Evolutionary conservation across 2,888 invertebrate species (phyloP).

Genomic region (Synanthedon tipuliformis): DNA sequence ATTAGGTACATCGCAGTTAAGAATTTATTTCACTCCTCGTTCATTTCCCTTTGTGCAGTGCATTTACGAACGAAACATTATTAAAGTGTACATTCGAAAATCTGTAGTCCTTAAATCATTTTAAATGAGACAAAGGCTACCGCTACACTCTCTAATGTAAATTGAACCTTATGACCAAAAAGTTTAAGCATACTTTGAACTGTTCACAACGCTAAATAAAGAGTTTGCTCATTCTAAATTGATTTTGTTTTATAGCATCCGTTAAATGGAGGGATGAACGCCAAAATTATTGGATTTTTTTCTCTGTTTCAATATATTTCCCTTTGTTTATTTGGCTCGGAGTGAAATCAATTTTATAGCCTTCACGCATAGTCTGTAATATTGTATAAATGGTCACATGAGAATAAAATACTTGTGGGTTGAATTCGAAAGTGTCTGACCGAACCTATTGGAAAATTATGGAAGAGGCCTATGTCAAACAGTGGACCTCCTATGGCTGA

Average conservation of each 20-base stretch:
- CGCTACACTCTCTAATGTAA: neutral
- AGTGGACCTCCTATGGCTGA: too few species aligned
- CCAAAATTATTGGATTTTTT: neutral
- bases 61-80: neutral
- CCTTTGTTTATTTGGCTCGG: neutral
- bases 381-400: too few species aligned
- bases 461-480: too few species aligned
- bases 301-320: neutral
- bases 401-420: too few species aligned
- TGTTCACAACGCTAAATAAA: neutral
- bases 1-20: too few species aligned
- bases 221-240: constrained; percentile 2
- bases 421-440: too few species aligned
- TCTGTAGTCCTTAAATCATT: neutral
- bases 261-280: neutral
- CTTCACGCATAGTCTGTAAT: too few species aligned
- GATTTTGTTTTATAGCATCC: constrained; percentile 5
- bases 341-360: neutral
- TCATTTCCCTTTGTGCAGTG: neutral
- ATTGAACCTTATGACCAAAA: neutral
- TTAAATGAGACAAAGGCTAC: neutral
- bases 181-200: neutral
- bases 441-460: too few species aligned
- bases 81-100: neutral
- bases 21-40: too few species aligned